Percentiles rank a stretch among this genome's conserved stretches.
phyloP scores from a whole-genome alignment of 2,888 invertebrate species.

The Flexamia atlantica region DNA sequence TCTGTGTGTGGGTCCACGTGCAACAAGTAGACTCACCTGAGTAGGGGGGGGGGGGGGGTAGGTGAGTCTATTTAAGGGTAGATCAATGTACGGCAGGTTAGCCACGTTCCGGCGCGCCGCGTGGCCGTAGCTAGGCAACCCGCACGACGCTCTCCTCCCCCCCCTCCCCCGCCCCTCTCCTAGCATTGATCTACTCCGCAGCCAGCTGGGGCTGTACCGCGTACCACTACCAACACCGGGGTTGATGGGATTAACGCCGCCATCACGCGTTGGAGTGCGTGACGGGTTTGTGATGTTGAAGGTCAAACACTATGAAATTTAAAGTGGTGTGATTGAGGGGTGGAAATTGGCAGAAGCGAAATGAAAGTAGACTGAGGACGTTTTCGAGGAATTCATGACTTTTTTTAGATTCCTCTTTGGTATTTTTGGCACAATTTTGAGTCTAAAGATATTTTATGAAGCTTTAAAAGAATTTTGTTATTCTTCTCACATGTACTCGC shows the following conservation, averaged over 20 bases:
- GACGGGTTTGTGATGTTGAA: too few species aligned
- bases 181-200: constrained; percentile 49
- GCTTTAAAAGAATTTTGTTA: too few species aligned
- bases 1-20: constrained; percentile 2
- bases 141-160: not conserved
- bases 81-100: constrained; percentile 54
- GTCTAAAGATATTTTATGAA: too few species aligned
- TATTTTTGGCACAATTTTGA: too few species aligned
- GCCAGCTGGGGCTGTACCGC: not conserved
- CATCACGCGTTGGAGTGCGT: too few species aligned
- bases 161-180: constrained; percentile 34
- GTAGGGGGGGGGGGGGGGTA: constrained; percentile 7
- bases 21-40: constrained; percentile 56
- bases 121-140: constrained; percentile 51
- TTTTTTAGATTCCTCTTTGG: too few species aligned
- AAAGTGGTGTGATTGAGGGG: too few species aligned
- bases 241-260: not conserved
- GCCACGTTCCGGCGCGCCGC: constrained; percentile 54
- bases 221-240: not conserved
- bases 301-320: too few species aligned
- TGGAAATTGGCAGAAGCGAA: too few species aligned
- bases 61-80: constrained; percentile 56
- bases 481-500: too few species aligned
- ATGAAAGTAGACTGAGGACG: too few species aligned
- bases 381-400: too few species aligned